A percentile compares a stretch with the other conserved stretches of the same genome.
Conservation (phyloP, 2,113 vertebrate species). For the Gasterosteus nipponicus region DNA sequence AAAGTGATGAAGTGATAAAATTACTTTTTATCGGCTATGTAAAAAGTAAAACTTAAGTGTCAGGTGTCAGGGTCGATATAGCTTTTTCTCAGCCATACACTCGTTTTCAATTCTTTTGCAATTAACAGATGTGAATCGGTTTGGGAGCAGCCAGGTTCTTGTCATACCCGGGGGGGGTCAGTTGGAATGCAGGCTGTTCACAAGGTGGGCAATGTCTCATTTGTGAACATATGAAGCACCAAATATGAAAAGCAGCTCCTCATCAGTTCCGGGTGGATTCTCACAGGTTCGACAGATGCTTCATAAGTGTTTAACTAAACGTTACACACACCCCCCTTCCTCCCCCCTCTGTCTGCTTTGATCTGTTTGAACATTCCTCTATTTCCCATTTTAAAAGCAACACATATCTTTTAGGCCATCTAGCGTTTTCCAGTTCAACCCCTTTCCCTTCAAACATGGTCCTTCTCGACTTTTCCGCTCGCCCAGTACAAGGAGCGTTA, state of each 20-base stretch:
- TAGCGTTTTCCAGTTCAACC: slow-evolving; percentile 49
- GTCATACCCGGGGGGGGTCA: slow-evolving; percentile 33
- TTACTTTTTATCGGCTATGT: slow-evolving; percentile 30
- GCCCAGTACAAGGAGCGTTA: slow-evolving; percentile 39
- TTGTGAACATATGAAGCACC: slow-evolving; percentile 30
- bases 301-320: slow-evolving; percentile 68
- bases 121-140: slow-evolving; percentile 25
- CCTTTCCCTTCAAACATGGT: slow-evolving; percentile 50
- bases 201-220: slow-evolving; percentile 57
- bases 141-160: slow-evolving; percentile 36
- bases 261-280: slow-evolving; percentile 46
- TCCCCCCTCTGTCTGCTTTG: slow-evolving; percentile 46
- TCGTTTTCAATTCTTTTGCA: slow-evolving; percentile 47
- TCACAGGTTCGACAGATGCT: slow-evolving; percentile 60
- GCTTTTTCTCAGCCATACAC: slow-evolving; percentile 26
- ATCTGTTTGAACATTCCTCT: slow-evolving; percentile 66
- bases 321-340: slow-evolving; percentile 30
- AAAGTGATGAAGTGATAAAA: slow-evolving; percentile 23
- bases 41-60: slow-evolving; percentile 51
- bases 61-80: slow-evolving; percentile 24
- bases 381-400: slow-evolving; percentile 48
- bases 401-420: slow-evolving; percentile 56
- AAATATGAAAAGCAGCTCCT: slow-evolving; percentile 26
- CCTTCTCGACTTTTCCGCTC: slow-evolving; percentile 56
- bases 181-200: slow-evolving; percentile 47